Evolutionary conservation across 30 jellyfish, hydroid and myxozoan genomes (phyloP).

Genomic region (Morbakka virulenta): DNA sequence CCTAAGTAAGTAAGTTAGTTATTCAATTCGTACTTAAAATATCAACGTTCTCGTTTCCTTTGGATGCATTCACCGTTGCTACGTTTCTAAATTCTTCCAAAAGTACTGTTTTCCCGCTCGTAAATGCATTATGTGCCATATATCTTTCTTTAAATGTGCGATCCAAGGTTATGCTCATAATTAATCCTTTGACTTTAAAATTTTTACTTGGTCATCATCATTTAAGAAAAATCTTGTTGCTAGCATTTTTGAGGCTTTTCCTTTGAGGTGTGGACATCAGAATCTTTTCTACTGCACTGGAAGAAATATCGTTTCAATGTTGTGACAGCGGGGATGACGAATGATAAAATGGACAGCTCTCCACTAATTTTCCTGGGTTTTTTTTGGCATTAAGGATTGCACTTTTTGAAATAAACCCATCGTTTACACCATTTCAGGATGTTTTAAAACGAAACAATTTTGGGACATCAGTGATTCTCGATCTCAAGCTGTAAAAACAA

Average conservation of each 20-base stretch:
- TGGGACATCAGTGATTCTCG: too few relatives aligned
- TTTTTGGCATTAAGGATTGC: constrained; percentile 4
- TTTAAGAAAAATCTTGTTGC: constrained; percentile 15
- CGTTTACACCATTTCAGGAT: too few relatives aligned
- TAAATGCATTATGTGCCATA: constrained; percentile 27
- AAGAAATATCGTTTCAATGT: background rate
- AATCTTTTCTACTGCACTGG: background rate
- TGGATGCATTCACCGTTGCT: background rate
- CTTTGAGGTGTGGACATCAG: constrained; percentile 2
- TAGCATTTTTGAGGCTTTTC: constrained; percentile 10
- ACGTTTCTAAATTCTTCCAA: constrained; percentile 15
- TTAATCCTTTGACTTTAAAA: too few relatives aligned
- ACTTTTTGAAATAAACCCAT: background rate
- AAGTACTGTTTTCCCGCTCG: constrained; percentile 20
- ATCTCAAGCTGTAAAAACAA: too few relatives aligned
- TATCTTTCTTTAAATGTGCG: constrained; percentile 12
- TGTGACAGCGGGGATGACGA: too few relatives aligned
- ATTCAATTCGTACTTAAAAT: background rate
- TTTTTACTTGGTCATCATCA: too few relatives aligned
- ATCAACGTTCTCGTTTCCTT: background rate
- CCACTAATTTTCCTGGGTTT: constrained; percentile 5
- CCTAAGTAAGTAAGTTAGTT: too few relatives aligned
- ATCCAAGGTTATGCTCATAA: constrained; percentile 16
- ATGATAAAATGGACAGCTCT: constrained; percentile 1
- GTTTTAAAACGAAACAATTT: too few relatives aligned